Base-by-base conservation (phyloP, 1,140 invertebrate genomes). In the Macrobrachium nipponense region DNA sequence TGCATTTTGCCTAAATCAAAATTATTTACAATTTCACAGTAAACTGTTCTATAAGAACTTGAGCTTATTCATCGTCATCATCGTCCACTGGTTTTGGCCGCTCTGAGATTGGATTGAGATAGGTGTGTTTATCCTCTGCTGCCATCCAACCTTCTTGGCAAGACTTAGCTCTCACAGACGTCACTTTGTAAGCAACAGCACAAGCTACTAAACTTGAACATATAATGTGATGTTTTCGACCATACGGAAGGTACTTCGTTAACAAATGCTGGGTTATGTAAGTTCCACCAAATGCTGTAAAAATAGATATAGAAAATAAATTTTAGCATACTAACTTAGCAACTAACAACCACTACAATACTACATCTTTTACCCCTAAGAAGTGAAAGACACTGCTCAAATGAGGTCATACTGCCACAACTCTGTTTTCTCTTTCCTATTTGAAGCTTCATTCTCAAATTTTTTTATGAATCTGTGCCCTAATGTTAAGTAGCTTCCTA, bases 121-220 rank as follows among this genome's bases (percentile, higher is more conserved):
- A 90, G 8, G 92, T 91, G 82, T 92, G 91, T 86, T 92, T 92
- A 80, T 91, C 90, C 89, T 92, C 92, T 23, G 90, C 90, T 36
- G 92, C 91, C 90, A 92, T 90, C 92, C 92, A 93, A 27, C 90
- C 90, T 43, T 91, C 91, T 89, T 93, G 92, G 86, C 92, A 93
- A 27, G 90, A 89, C 87, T 90, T 90, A 1, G 92, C 91, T 43
- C 91, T 89, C 4, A 89, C 88, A 59, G 90, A 90, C n/a, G 92
- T 92, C 1, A 91, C 89, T 80, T 91, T 90, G 85, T 92, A 93
- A 2, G 79, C 87, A 20, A 89, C 82, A 11, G 77, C 87, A 64
- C 88, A 82, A 18, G 91, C 91, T 18, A 91, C 89, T 66, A 91
- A 27, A 7, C 90, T 90, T 15, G 92, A 92, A 7, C 91, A 23